Evolutionary conservation across 1,140 invertebrate genomes (phyloP).

Genomic region (Drosophila leontia): DNA sequence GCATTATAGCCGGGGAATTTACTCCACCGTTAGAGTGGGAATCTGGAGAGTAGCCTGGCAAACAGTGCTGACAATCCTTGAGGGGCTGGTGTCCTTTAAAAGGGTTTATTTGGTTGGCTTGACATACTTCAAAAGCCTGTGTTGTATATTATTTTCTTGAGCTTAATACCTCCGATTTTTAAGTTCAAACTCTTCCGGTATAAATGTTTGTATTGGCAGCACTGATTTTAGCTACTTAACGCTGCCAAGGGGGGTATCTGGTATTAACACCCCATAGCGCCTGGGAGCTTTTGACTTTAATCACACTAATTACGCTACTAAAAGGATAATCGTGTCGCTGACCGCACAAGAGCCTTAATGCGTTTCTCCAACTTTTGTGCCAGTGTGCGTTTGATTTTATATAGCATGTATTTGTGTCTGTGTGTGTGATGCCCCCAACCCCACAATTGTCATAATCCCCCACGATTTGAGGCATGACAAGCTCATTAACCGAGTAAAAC

Average conservation of each 20-base stretch:
- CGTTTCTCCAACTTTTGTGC: conserved; percentile 59
- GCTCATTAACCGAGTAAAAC: conserved; percentile 42
- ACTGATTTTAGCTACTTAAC: neutral
- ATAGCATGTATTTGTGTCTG: neutral
- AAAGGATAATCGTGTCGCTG: conserved; percentile 83
- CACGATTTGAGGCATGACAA: conserved; percentile 31
- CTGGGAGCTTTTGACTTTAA: conserved; percentile 67
- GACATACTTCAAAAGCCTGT: neutral
- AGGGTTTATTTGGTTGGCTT: too few relatives aligned
- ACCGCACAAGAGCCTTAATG: conserved; percentile 67
- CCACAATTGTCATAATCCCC: conserved; percentile 43
- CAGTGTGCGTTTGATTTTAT: neutral
- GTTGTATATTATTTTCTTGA: too few relatives aligned
- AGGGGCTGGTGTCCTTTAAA: neutral
- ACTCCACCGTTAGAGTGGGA: neutral
- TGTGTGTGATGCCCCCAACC: neutral
- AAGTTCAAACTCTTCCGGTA: too few relatives aligned
- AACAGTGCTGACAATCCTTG: neutral
- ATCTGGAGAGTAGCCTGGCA: neutral
- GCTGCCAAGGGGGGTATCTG: neutral
- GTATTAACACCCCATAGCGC: conserved; percentile 32
- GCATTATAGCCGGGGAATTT: neutral
- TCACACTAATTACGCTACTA: conserved; percentile 83
- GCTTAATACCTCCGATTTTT: too few relatives aligned
- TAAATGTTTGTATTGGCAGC: neutral